phyloP scores from a whole-genome alignment of 2,113 vertebrate species.

The Isichthys henryi region DNA sequence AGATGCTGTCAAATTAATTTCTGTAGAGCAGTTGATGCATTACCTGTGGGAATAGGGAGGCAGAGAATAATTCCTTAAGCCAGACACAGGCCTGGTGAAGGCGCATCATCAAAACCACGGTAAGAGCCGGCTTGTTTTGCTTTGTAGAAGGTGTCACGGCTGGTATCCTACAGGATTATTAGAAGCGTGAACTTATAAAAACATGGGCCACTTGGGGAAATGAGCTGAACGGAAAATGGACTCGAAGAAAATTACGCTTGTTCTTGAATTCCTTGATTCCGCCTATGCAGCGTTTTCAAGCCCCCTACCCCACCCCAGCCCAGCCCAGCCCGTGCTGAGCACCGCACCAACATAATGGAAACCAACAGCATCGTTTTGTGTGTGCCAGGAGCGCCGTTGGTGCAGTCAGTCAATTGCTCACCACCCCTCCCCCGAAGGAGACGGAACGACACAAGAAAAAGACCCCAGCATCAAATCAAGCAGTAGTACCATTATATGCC shows the following conservation, averaged over 20 bases:
- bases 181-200: neutral
- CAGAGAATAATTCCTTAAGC: neutral
- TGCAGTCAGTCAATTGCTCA: neutral
- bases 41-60: constrained; percentile 20
- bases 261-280: neutral
- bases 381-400: neutral
- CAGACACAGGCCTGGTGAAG: neutral
- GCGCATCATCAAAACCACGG: neutral
- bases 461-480: neutral
- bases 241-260: neutral
- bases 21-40: constrained; percentile 27
- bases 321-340: neutral
- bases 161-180: neutral
- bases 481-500: neutral
- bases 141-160: neutral
- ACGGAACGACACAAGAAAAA: neutral
- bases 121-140: neutral
- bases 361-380: neutral
- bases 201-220: neutral
- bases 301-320: neutral
- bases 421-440: neutral
- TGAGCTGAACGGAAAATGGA: neutral
- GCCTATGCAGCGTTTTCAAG: neutral
- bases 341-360: neutral
- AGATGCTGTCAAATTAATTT: constrained; percentile 43